Base-by-base conservation (phyloP, 2,113 vertebrate genomes). In the Chascanopsetta lugubris region DNA sequence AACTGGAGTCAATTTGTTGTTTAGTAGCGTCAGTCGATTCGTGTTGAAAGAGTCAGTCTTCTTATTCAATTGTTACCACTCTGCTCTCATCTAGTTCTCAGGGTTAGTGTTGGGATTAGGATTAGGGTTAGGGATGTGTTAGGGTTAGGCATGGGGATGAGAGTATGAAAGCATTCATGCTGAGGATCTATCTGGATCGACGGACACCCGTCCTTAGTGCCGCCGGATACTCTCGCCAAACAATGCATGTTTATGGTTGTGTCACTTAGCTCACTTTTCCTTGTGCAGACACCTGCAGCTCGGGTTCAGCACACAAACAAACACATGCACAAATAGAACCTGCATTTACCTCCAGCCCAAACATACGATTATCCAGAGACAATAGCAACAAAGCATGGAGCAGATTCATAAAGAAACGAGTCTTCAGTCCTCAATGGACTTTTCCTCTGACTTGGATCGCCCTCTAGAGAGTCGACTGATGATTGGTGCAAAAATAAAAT, bases 221-320 rank as follows among this genome's bases (percentile, higher is more conserved):
- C n/a, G n/a, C n/a, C n/a, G n/a, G 45, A 66, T 64, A 76, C 10
- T 38, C 43, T 25, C n/a, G 25, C 1, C 5, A 15, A 42, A 42
- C 15, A 42, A 17, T n/a, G 5, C 17, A 69, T 43, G 12, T 70
- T 18, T 24, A 4, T 49, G n/a, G n/a, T n/a, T n/a, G n/a, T n/a
- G n/a, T n/a, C n/a, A n/a, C n/a, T n/a, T n/a, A n/a, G n/a, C n/a
- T n/a, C n/a, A n/a, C 17, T 54, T 34, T 32, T 42, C 22, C 18
- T 6, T 12, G 24, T 13, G 15, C 27, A 64, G 58, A 54, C 73
- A 76, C 49, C 77, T 73, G 61, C 70, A 68, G 70, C 51, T 62
- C 43, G 40, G 53, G 49, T 55, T 73, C 3, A 34, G 22, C 68
- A 38, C 30, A 29, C 42, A 65, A 15, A 61, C 56, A 17, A 53